phyloP scores from a whole-genome alignment of 2,888 invertebrate genomes.

The Andricus curvator region DNA sequence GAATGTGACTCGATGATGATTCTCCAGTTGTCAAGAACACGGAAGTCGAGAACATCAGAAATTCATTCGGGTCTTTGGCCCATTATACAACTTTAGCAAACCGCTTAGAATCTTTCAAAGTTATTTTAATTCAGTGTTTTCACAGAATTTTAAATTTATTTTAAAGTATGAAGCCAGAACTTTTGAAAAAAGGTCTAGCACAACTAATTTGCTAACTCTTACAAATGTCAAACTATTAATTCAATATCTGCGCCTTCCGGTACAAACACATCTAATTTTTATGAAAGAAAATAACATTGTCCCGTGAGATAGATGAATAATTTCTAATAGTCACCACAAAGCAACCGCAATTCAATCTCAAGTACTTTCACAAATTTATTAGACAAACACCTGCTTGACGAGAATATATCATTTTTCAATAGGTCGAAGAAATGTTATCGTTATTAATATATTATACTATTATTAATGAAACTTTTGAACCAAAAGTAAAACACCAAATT shows the following conservation, averaged over 20 bases:
- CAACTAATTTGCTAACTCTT: not conserved
- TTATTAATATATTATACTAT: no score
- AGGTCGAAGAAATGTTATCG: no score
- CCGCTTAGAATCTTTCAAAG: no score
- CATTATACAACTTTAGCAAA: not conserved
- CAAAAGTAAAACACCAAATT: no score
- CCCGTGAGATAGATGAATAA: not conserved
- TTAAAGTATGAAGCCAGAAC: no score
- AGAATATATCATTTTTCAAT: no score
- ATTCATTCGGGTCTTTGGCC: not conserved
- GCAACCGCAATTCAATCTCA: constrained; percentile 21
- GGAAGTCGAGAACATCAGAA: not conserved
- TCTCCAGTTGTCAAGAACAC: not conserved
- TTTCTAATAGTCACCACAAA: not conserved
- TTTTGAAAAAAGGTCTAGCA: not conserved
- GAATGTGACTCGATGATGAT: constrained; percentile 13
- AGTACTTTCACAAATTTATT: constrained; percentile 34
- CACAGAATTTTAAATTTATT: no score
- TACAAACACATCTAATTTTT: not conserved
- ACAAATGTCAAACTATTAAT: constrained; percentile 7
- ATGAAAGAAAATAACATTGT: constrained; percentile 2
- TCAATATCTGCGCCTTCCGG: constrained; percentile 20
- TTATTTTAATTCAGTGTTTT: no score
- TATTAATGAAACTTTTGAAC: no score
- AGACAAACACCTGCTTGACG: not conserved